These are phyloP conservation scores for Batillaria attramentaria DNA, from an alignment of 1,140 invertebrate genomes.

Conservation along the genomic window DNA sequence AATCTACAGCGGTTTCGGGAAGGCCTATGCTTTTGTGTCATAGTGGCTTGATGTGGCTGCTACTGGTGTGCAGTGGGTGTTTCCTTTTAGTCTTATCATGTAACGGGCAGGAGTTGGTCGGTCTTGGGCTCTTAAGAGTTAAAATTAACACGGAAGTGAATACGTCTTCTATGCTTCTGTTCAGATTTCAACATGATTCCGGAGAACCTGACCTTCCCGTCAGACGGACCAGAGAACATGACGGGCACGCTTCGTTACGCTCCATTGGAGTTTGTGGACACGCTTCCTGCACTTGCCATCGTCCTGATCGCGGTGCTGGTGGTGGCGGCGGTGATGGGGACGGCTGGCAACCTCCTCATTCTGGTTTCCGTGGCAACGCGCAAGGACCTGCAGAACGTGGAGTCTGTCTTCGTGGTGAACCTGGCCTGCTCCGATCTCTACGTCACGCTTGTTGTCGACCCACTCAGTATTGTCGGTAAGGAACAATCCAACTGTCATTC, in stretches of 20 bases:
- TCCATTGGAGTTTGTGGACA: conserved; percentile 29
- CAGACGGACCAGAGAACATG: not conserved
- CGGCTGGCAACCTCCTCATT: conserved; percentile 49
- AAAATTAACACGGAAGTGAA: too few species aligned
- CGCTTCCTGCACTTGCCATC: conserved; percentile 38
- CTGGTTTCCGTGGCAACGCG: conserved; percentile 38
- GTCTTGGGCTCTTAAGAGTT: not conserved
- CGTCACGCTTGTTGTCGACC: conserved; percentile 42
- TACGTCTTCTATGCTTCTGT: not conserved
- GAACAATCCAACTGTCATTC: too few species aligned
- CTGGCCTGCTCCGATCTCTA: conserved; percentile 50
- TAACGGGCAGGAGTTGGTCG: too few species aligned
- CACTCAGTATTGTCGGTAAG: conserved; percentile 52
- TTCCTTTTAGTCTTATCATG: too few species aligned
- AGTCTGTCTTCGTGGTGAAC: conserved; percentile 51
- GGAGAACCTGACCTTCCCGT: not conserved
- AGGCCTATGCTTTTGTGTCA: too few species aligned
- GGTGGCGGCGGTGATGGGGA: conserved; percentile 38
- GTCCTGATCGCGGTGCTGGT: conserved; percentile 37
- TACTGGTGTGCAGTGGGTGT: too few species aligned
- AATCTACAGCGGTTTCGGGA: too few species aligned
- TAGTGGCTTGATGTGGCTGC: too few species aligned
- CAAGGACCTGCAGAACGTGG: conserved; percentile 35
- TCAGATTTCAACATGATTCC: not conserved
- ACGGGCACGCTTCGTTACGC: not conserved